A percentile compares a stretch with the other conserved stretches of the same genome.
phyloP scores from a whole-genome alignment of 2,113 vertebrate genomes.

The Lophius piscatorius region DNA sequence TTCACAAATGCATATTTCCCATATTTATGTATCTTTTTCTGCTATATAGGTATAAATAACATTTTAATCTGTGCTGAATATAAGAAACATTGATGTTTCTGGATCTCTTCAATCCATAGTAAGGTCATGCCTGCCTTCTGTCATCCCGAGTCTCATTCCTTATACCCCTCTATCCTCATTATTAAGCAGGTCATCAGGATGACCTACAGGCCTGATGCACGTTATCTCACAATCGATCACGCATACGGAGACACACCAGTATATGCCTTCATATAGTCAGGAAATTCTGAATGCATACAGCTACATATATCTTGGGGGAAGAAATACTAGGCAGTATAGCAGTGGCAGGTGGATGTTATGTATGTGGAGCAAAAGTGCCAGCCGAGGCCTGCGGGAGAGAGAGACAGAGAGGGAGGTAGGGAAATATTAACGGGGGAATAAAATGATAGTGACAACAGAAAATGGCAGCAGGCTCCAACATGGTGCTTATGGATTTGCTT shows the following conservation, averaged over 20 bases:
- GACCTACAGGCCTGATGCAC: conserved; percentile 8
- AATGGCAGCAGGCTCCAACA: conserved; percentile 54
- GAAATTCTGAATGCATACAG: not conserved
- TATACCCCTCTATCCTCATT: conserved; percentile 20
- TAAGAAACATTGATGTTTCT: too few species aligned
- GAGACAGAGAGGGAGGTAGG: conserved; percentile 26
- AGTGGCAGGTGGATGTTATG: conserved; percentile 61
- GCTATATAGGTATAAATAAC: too few species aligned
- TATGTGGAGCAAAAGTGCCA: conserved; percentile 55
- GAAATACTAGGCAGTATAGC: conserved; percentile 43
- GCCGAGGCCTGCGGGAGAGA: conserved; percentile 48
- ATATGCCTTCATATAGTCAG: too few species aligned
- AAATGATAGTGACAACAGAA: conserved; percentile 76
- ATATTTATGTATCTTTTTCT: too few species aligned
- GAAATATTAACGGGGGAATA: conserved; percentile 70
- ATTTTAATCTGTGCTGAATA: too few species aligned
- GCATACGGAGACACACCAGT: not conserved
- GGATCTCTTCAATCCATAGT: too few species aligned
- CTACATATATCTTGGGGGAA: conserved; percentile 27
- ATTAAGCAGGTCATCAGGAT: conserved; percentile 16
- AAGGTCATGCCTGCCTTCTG: not conserved
- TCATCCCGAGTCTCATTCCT: not conserved
- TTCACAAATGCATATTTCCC: too few species aligned
- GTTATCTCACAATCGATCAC: conserved; percentile 9
- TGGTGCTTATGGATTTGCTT: conserved; percentile 68